Conservation (phyloP, 2,888 invertebrate species). For the Drosophila dives region DNA sequence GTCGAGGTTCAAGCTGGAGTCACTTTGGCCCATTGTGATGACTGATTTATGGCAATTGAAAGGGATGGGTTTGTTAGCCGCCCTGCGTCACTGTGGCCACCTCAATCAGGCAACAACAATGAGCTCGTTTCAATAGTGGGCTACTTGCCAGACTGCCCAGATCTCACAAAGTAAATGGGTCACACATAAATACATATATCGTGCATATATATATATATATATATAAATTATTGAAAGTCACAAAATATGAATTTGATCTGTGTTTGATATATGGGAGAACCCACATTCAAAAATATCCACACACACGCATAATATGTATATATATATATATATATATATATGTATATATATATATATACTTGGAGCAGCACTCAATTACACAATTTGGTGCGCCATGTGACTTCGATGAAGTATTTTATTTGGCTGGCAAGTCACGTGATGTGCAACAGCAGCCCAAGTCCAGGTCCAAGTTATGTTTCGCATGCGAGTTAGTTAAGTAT, state of each 20-base stretch:
- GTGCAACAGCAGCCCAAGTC: conserved; percentile 58
- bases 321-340: not conserved
- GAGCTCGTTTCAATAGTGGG: not conserved
- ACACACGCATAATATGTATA: not conserved
- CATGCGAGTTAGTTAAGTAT: conserved; percentile 16
- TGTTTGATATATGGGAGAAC: conserved; percentile 6
- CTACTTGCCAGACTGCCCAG: not conserved
- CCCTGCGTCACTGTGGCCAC: not conserved
- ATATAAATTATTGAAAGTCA: conserved; percentile 8
- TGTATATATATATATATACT: not conserved
- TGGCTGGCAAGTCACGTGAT: conserved; percentile 67
- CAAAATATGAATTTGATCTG: conserved; percentile 8
- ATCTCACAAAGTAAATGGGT: not conserved
- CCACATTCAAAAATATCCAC: not conserved
- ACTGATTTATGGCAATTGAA: not conserved
- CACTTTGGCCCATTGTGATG: not conserved
- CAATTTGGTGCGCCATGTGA: conserved; percentile 53
- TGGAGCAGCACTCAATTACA: conserved; percentile 49
- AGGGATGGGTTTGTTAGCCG: not conserved
- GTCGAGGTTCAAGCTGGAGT: not conserved
- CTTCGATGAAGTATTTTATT: conserved; percentile 59
- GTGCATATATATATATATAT: not conserved
- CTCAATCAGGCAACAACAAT: not conserved
- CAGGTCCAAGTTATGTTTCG: conserved; percentile 9
- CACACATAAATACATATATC: not conserved